These are phyloP conservation scores for Tychaedon coryphoeus DNA, from an alignment of 2,113 vertebrate species.

Conservation along the genomic window DNA sequence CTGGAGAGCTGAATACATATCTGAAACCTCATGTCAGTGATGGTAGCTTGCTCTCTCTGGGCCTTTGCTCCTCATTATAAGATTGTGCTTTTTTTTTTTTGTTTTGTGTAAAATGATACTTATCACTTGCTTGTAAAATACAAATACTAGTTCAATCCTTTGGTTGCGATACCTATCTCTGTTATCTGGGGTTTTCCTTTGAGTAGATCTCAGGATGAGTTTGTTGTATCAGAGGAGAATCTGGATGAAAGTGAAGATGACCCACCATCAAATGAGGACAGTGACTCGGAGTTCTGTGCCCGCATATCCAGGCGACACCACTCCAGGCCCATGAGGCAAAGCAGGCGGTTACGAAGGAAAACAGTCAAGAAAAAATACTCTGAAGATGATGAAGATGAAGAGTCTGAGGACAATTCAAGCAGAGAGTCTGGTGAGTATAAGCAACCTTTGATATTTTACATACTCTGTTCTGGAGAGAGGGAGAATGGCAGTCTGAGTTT, in stretches of 20 bases:
- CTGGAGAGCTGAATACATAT: not conserved
- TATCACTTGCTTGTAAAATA: not conserved
- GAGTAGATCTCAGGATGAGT: slow-evolving; percentile 89
- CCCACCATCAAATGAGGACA: slow-evolving; percentile 81
- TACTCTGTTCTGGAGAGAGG: not conserved
- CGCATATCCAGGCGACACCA: slow-evolving; percentile 72
- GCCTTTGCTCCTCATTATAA: not conserved
- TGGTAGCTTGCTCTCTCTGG: not conserved
- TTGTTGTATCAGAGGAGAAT: slow-evolving; percentile 86
- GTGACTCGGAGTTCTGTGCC: slow-evolving; percentile 77
- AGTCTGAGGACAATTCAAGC: slow-evolving; percentile 76
- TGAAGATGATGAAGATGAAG: slow-evolving; percentile 90
- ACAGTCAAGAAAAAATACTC: slow-evolving; percentile 86
- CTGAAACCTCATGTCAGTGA: not conserved
- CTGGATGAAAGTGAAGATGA: slow-evolving; percentile 83
- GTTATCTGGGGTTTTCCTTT: not conserved
- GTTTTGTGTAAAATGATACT: not conserved
- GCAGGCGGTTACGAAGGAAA: slow-evolving; percentile 76
- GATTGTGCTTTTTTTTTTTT: rapidly evolving
- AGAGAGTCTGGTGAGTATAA: slow-evolving; percentile 75
- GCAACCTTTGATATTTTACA: not conserved
- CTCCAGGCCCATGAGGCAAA: slow-evolving; percentile 75
- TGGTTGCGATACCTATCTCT: not conserved
- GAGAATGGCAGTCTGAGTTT: not conserved
- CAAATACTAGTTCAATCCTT: not conserved